Evolutionary conservation across 1,140 invertebrate species (phyloP).

Genomic region (Lepeophtheirus salmonis): DNA sequence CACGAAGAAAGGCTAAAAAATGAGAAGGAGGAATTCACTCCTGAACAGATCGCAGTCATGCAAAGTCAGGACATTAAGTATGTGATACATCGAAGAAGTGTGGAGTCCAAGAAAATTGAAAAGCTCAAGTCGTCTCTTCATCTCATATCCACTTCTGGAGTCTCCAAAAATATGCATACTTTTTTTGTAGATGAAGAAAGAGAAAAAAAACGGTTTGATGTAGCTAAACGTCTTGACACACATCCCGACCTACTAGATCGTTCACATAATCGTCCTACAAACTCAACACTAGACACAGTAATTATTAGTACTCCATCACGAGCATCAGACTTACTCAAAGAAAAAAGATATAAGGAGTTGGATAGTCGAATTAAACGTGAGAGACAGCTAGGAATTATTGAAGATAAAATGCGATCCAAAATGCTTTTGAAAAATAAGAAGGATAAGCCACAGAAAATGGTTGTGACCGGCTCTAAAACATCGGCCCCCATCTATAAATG

Average conservation of each 20-base stretch:
- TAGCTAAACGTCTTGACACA: conserved; percentile 50
- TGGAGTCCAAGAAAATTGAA: conserved; percentile 72
- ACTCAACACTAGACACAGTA: conserved; percentile 37
- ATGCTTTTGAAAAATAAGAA: conserved; percentile 22
- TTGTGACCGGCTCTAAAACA: conserved; percentile 3
- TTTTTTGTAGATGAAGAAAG: conserved; percentile 56
- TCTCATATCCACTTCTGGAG: conserved; percentile 46
- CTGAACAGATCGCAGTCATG: conserved; percentile 19
- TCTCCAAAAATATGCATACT: conserved; percentile 49
- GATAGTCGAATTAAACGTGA: conserved; percentile 59
- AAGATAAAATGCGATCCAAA: conserved; percentile 64
- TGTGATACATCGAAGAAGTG: conserved; percentile 56
- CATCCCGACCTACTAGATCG: conserved; percentile 46
- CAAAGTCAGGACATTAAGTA: conserved; percentile 71
- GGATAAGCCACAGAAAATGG: conserved; percentile 4
- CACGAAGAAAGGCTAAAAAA: conserved; percentile 14
- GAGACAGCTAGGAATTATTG: conserved; percentile 52
- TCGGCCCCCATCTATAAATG: conserved; percentile 19
- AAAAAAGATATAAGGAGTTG: conserved; percentile 46
- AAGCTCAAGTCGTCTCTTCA: conserved; percentile 61
- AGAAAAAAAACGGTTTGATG: conserved; percentile 44
- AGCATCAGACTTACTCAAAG: not conserved
- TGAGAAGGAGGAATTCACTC: conserved; percentile 6
- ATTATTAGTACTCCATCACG: not conserved
- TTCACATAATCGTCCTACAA: conserved; percentile 44